These are phyloP conservation scores for Cirrhinus mrigala DNA, from an alignment of 2,797 vertebrate genomes.

Conservation along the genomic window DNA sequence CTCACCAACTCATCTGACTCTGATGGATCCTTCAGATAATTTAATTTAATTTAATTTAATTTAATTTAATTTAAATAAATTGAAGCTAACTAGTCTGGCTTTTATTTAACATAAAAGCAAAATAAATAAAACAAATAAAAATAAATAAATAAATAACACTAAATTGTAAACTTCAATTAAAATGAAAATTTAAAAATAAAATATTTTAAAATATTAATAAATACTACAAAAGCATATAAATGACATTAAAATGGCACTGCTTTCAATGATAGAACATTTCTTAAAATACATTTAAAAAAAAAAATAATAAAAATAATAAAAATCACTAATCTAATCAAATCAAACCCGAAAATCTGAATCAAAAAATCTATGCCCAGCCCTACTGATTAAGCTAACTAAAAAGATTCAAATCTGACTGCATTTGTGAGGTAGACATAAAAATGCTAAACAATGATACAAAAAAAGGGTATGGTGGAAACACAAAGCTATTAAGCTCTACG, in stretches of 20 bases:
- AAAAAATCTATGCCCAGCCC: neutral
- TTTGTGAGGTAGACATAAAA: neutral
- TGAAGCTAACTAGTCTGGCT: no score
- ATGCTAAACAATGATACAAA: neutral
- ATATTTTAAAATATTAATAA: neutral
- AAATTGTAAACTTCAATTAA: neutral
- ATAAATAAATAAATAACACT: neutral
- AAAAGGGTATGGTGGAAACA: neutral
- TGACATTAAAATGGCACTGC: neutral
- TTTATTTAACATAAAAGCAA: no score
- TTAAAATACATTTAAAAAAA: neutral
- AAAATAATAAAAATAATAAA: neutral
- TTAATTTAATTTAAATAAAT: no score
- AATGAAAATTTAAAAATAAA: neutral
- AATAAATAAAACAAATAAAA: neutral
- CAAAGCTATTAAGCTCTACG: neutral
- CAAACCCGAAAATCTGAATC: neutral
- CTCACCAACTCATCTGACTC: no score
- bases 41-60: no score
- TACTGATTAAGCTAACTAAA: neutral
- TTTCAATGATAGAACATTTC: neutral
- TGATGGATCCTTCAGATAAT: no score
- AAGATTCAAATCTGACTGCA: no score
- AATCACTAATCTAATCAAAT: neutral
- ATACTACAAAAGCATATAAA: neutral